A percentile compares a stretch with the other conserved stretches of the same genome.
These are phyloP conservation scores for Synergus laeviventris DNA, from an alignment of 2,888 invertebrate genomes.

Conservation along the genomic window DNA sequence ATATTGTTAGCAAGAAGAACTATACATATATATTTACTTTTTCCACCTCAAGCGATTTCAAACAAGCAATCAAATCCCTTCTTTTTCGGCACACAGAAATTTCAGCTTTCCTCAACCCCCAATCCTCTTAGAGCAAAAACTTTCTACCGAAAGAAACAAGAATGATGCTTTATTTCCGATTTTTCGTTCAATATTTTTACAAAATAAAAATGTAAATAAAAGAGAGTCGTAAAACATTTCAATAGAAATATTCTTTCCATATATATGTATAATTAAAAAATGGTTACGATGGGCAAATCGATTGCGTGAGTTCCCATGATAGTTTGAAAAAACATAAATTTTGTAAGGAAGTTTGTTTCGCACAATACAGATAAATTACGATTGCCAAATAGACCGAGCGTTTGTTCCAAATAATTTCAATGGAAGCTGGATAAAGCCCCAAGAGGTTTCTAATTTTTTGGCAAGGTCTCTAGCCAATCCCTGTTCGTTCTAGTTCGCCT, in stretches of 20 bases:
- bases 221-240: background rate
- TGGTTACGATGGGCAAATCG: background rate
- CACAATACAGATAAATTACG: slow-evolving; percentile 10
- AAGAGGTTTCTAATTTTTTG: slow-evolving; percentile 23
- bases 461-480: slow-evolving; percentile 1
- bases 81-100: background rate
- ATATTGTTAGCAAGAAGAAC: background rate
- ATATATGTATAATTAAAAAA: background rate
- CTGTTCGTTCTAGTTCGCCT: background rate
- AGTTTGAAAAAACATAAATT: slow-evolving; percentile 12
- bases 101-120: background rate
- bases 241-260: background rate
- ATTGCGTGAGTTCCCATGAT: slow-evolving; percentile 6
- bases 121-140: background rate
- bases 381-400: slow-evolving; percentile 1
- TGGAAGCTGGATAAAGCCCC: slow-evolving; percentile 7
- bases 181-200: background rate
- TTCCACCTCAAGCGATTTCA: background rate
- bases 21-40: background rate
- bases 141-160: background rate
- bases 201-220: background rate
- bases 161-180: background rate
- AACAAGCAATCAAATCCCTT: background rate
- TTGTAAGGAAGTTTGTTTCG: slow-evolving; percentile 9
- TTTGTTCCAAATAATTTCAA: slow-evolving; percentile 25